Base-by-base conservation (phyloP, 2,888 invertebrate genomes). In the Tetanocera ferruginea region DNA sequence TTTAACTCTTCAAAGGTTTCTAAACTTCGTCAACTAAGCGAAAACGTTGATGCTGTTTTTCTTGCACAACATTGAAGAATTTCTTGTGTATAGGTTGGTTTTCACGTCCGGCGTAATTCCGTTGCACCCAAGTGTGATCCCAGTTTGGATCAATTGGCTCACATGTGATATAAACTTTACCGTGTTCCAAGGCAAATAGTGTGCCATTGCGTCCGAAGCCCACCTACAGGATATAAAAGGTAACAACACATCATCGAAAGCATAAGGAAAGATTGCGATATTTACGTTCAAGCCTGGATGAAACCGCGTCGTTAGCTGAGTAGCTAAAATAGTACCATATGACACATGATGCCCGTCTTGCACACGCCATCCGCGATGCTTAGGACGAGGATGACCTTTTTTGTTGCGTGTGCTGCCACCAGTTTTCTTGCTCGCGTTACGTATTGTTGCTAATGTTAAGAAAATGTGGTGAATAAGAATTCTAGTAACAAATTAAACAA, bases 41-140 rank as follows among this genome's bases (percentile, higher is more conserved):
- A 87, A 97, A 97, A 83, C 93, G 92, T 76, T 93, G 92, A 87
- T 96, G 95, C 82, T 96, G 94, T 34, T 93, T 93, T 79, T 94
- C 91, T 0, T 97, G 94, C 83, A 97, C 91, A 52, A 98, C 92
- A 91, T 98, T 94, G 83, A 93, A 95, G 87, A 96, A 96, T 86
- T 96, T 96, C 88, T 97, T 97, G 84, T 93, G 93, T 81, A 96
- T 94, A 1, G 91, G 91, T 82, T 93, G 92, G 1, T 92, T 90
- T 84, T 93, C 90, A 77, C 95, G 90, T 0, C 93, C 93, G 0
- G 90, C 91, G 87, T 95, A 94, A 85, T 92, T 88, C 80, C 92
- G 89, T 85, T 93, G 91, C 43, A 96, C 91, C 94, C 96, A 95
- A 0, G 92, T 91, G 85, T 95, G 95, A 19, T 94, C 92, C 93